Conservation (phyloP, 2,888 invertebrate species). For the Epinotia bilunana region DNA sequence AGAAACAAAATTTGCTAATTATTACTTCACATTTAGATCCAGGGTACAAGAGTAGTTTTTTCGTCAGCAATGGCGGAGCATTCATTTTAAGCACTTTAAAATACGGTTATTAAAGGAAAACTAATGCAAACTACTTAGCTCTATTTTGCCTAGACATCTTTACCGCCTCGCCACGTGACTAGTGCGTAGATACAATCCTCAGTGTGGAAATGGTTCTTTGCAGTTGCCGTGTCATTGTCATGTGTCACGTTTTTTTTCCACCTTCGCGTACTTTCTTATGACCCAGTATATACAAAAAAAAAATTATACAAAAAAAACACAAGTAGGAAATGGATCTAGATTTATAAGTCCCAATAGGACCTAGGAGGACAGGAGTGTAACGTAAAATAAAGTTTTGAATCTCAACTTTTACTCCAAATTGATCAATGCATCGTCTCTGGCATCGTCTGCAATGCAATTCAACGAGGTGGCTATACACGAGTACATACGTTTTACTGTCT, state of each 20-base stretch:
- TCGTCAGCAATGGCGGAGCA: too few relatives aligned
- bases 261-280: neutral
- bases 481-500: neutral
- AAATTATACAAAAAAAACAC: too few relatives aligned
- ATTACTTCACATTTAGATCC: neutral
- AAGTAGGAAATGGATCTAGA: neutral
- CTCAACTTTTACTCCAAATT: neutral
- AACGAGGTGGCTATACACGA: neutral
- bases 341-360: too few relatives aligned
- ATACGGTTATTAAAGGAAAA: too few relatives aligned
- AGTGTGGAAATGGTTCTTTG: neutral
- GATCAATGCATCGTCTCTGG: neutral
- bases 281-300: too few relatives aligned
- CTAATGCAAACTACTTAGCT: too few relatives aligned
- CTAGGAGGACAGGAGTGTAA: neutral
- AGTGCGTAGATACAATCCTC: neutral
- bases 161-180: neutral
- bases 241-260: neutral
- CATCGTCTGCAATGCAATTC: neutral
- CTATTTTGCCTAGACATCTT: too few relatives aligned
- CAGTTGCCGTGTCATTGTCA: neutral
- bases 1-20: too few relatives aligned
- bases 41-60: too few relatives aligned
- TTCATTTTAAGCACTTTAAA: too few relatives aligned
- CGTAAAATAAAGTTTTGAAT: neutral